These are phyloP conservation scores for Alaudala cheleensis DNA, from an alignment of 2,113 vertebrate genomes.

Conservation along the genomic window DNA sequence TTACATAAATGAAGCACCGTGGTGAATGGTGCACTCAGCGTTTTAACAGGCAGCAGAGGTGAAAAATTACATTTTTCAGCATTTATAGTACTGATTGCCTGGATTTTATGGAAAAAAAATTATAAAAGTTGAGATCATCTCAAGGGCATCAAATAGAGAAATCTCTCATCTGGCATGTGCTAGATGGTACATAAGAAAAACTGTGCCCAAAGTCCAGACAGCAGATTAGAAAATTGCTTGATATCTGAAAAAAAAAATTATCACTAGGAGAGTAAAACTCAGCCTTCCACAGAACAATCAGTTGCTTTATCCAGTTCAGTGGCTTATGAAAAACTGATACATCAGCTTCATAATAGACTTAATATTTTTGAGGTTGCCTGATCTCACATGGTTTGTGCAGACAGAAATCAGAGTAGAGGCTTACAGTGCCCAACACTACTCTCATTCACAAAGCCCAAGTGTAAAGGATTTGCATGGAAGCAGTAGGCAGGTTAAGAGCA, in stretches of 20 bases:
- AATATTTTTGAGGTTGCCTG: not conserved
- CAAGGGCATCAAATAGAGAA: not conserved
- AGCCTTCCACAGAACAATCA: not conserved
- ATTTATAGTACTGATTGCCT: not conserved
- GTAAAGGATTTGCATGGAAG: not conserved
- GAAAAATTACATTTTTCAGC: not conserved
- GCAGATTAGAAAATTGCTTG: not conserved
- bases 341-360: conserved; percentile 23
- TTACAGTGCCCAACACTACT: not conserved
- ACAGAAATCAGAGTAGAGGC: not conserved
- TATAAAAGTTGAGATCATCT: not conserved
- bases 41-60: not conserved
- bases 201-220: not conserved
- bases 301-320: conserved; percentile 5
- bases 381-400: not conserved
- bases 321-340: conserved; percentile 13
- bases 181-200: not conserved
- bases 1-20: not conserved
- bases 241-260: not conserved
- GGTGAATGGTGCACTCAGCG: not conserved
- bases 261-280: not conserved
- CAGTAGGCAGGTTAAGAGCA: not conserved
- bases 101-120: not conserved
- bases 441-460: not conserved
- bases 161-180: not conserved